Percentiles rank a stretch among this genome's conserved stretches.
Conservation (phyloP, 1,140 invertebrate genomes). For the Drosophila elegans region DNA sequence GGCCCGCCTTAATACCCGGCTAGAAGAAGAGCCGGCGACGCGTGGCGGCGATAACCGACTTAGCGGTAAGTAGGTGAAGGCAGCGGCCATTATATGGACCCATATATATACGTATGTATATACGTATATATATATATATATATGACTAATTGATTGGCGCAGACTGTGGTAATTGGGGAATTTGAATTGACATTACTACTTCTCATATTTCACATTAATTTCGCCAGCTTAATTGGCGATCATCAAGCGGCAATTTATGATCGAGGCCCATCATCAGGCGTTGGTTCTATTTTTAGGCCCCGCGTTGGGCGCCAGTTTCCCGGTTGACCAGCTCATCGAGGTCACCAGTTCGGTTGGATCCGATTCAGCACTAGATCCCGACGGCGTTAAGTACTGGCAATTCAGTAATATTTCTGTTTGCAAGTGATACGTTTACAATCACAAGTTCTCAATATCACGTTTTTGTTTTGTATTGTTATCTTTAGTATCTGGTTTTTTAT, state of each 20-base stretch:
- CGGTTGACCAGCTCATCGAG: conserved; percentile 6
- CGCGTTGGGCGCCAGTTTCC: conserved; percentile 14
- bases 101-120: conserved; percentile 29
- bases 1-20: conserved; percentile 16
- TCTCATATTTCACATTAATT: conserved; percentile 57
- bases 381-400: neutral
- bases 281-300: conserved; percentile 3
- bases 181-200: conserved; percentile 29
- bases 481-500: neutral
- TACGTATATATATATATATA: conserved; percentile 48
- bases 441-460: neutral
- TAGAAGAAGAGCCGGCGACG: conserved; percentile 33
- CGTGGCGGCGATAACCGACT: conserved; percentile 49
- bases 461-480: neutral
- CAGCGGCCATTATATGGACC: conserved; percentile 4
- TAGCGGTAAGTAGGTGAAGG: conserved; percentile 60
- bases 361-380: conserved; percentile 4
- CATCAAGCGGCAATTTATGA: conserved; percentile 66
- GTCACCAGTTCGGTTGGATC: conserved; percentile 19
- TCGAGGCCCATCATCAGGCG: conserved; percentile 6
- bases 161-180: conserved; percentile 23
- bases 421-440: neutral
- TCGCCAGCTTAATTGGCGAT: conserved; percentile 62
- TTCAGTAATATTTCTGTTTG: neutral
- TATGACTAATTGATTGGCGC: conserved; percentile 54